These are phyloP conservation scores for Choristoneura rosaceana DNA, from an alignment of 2,888 invertebrate species.

Conservation along the genomic window DNA sequence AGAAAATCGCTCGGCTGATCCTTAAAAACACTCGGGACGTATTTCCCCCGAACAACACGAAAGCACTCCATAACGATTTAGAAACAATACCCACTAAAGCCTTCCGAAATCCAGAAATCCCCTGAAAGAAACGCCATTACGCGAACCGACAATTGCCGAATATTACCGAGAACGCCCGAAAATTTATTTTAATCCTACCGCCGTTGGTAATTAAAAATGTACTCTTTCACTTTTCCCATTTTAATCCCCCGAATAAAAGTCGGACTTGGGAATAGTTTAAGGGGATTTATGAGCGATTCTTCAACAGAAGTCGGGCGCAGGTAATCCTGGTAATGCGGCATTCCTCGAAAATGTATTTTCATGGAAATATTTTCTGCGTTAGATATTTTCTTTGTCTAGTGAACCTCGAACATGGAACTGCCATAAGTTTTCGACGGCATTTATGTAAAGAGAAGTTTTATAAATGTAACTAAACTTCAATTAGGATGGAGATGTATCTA, in stretches of 20 bases:
- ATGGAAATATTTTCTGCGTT: conserved; percentile 1
- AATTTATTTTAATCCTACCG: conserved; percentile 52
- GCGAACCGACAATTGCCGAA: conserved; percentile 47
- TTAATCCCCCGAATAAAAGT: conserved; percentile 43
- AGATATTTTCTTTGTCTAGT: conserved; percentile 3
- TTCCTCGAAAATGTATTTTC: conserved; percentile 17
- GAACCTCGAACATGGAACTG: background rate
- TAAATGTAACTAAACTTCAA: background rate
- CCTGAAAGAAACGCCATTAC: conserved; percentile 59
- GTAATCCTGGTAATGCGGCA: conserved; percentile 24
- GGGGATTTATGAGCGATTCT: conserved; percentile 27
- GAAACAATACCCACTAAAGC: conserved; percentile 61
- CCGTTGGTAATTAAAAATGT: conserved; percentile 48
- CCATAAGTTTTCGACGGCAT: background rate
- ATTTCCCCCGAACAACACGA: conserved; percentile 55
- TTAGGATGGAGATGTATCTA: too few species aligned
- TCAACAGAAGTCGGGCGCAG: conserved; percentile 24
- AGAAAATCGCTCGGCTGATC: conserved; percentile 25
- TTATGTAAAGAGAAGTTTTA: background rate
- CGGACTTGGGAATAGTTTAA: conserved; percentile 43
- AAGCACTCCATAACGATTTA: conserved; percentile 57
- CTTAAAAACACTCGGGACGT: conserved; percentile 28
- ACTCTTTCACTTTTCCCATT: conserved; percentile 44
- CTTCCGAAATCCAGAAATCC: conserved; percentile 54
- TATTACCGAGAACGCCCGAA: conserved; percentile 46